Base-by-base conservation (phyloP, 2,888 invertebrate genomes). In the Rosalia funebris region DNA sequence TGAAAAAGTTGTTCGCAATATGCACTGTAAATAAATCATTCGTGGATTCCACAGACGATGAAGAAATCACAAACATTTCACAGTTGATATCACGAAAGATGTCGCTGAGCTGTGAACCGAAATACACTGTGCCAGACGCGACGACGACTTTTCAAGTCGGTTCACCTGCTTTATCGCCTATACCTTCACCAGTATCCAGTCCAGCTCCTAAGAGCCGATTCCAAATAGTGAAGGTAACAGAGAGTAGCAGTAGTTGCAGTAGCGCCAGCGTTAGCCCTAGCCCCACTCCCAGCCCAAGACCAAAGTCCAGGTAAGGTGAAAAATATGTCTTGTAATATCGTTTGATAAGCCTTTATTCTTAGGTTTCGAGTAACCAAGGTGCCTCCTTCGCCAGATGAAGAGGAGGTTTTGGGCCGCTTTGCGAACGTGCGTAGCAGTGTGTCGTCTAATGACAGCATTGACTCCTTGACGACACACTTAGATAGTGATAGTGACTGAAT, bases 81-180 rank as follows among this genome's bases (percentile, higher is more conserved):
- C 68, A 69, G 52, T 46, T 72, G 36, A 69, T 77, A 47, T 75
- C 75, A 2, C 69, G 79, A 14, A 79, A 79, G 60, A 72, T 79
- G 39, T 80, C 79, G 7, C 61, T 80, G 16, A 79, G 73, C 61
- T 80, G 80, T 56, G 79, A 80, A 61, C 77, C 71, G 7, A 68
- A 60, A 61, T 71, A 59, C 31, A 68, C 55, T 3, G 54, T 61
- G 10, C 71, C 71, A n/a, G 71, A 71, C 46, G 54, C 63, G 12
- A 17, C 45, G 1, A 53, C 12, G n/a, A 31, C 47, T 5, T 66
- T 63, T 11, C 57, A 70, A 59, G 47, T 70, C 16, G 67, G 68
- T 16, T 72, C 71, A 16, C 65, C 68, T 19, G 55, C 54, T 4
- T 25, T 70, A 44, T 69, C 73, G 19, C 71, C 76, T 4, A 60